These are phyloP conservation scores for Charanyca ferruginea DNA, from an alignment of 2,888 invertebrate species.

Conservation along the genomic window DNA sequence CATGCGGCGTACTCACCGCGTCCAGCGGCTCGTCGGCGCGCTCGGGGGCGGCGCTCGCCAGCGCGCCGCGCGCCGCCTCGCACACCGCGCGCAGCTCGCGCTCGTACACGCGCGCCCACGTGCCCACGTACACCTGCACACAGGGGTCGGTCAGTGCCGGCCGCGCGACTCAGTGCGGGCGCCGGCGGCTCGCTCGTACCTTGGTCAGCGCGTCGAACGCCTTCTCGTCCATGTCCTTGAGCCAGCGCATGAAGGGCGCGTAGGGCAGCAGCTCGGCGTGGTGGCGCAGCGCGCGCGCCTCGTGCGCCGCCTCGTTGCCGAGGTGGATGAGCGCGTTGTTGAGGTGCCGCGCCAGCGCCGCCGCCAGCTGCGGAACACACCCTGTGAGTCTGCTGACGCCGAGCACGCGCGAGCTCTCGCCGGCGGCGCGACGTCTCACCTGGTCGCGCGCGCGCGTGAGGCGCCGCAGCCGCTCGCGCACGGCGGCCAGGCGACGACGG, in stretches of 20 bases:
- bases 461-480: slow-evolving; percentile 79
- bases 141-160: no score
- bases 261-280: slow-evolving; percentile 97
- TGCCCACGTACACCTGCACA: slow-evolving; percentile 93
- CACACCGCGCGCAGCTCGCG: slow-evolving; percentile 95
- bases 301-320: slow-evolving; percentile 91
- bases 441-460: slow-evolving; percentile 78
- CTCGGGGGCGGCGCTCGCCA: slow-evolving; percentile 64
- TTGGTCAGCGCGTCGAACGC: slow-evolving; percentile 95
- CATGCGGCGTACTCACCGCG: slow-evolving; percentile 68
- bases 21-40: slow-evolving; percentile 76
- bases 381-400: no score
- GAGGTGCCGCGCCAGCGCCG: slow-evolving; percentile 96
- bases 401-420: not conserved
- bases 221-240: slow-evolving; percentile 96
- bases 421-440: slow-evolving; percentile 72
- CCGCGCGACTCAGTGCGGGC: no score
- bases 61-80: slow-evolving; percentile 93
- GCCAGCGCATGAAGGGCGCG: slow-evolving; percentile 97
- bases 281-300: slow-evolving; percentile 92
- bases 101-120: slow-evolving; percentile 97
- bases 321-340: slow-evolving; percentile 98
- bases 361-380: slow-evolving; percentile 85
- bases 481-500: slow-evolving; percentile 76
- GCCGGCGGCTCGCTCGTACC: slow-evolving; percentile 88